Conservation (phyloP, 2,888 invertebrate species). For the Patella depressa region DNA sequence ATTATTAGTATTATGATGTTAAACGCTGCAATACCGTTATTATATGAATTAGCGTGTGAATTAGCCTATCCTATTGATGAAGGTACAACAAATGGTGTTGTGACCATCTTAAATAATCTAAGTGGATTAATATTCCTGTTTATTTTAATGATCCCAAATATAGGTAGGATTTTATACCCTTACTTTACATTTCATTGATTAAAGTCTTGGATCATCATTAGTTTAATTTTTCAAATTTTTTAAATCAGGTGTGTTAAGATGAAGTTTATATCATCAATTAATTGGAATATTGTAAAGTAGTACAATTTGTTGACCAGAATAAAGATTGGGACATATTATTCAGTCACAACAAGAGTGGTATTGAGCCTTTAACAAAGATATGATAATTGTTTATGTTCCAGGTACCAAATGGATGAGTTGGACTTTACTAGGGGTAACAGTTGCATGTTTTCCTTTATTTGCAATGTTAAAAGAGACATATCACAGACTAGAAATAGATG, state of each 20-base stretch:
- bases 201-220: too few species aligned
- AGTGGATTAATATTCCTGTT: slow-evolving; percentile 57
- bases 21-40: slow-evolving; percentile 55
- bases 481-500: slow-evolving; percentile 57
- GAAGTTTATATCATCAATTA: too few species aligned
- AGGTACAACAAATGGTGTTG: slow-evolving; percentile 57
- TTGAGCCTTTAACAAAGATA: too few species aligned
- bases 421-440: slow-evolving; percentile 46
- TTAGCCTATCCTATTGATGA: slow-evolving; percentile 60
- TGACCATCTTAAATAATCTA: slow-evolving; percentile 57
- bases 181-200: background rate
- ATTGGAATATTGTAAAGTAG: too few species aligned
- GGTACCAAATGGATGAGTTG: slow-evolving; percentile 58
- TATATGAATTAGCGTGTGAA: slow-evolving; percentile 61
- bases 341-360: too few species aligned
- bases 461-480: slow-evolving; percentile 52
- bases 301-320: too few species aligned
- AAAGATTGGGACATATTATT: too few species aligned
- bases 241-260: too few species aligned
- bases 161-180: slow-evolving; percentile 42
- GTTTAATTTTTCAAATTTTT: too few species aligned
- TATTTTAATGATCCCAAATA: slow-evolving; percentile 50
- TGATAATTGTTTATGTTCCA: slow-evolving; percentile 24
- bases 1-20: slow-evolving; percentile 49
- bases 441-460: slow-evolving; percentile 54